Conservation (phyloP, 2,888 invertebrate species). For the Lampropteryx suffumata region DNA sequence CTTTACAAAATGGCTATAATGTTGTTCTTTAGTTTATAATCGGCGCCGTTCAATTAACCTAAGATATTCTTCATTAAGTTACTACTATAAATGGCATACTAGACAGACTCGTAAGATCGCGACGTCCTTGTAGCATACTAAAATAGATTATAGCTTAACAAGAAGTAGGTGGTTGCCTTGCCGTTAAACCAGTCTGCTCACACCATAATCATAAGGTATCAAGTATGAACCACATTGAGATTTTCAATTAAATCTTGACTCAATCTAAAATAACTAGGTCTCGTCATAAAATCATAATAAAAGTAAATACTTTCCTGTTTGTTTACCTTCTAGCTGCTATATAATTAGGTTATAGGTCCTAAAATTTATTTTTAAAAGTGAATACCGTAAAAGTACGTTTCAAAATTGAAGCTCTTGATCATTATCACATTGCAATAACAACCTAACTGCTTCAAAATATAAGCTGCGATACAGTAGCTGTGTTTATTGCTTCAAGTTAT, state of each 20-base stretch:
- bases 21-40: constrained; percentile 2
- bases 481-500: constrained; percentile 20
- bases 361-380: no score
- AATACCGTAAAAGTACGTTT: no score
- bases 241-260: background rate
- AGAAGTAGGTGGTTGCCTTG: constrained; percentile 4
- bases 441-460: constrained; percentile 9
- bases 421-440: no score
- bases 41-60: constrained; percentile 10
- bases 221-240: constrained; percentile 9
- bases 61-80: constrained; percentile 1
- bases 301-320: no score
- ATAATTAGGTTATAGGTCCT: no score
- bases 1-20: constrained; percentile 1
- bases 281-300: no score
- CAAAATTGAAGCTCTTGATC: no score
- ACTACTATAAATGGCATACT: background rate
- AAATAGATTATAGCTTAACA: constrained; percentile 8
- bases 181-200: constrained; percentile 5
- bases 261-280: no score
- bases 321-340: no score
- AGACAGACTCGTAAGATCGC: background rate
- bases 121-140: constrained; percentile 12
- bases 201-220: constrained; percentile 3
- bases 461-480: constrained; percentile 14